These are phyloP conservation scores for Helicoverpa assulta DNA, from an alignment of 2,888 invertebrate species.

Conservation along the genomic window DNA sequence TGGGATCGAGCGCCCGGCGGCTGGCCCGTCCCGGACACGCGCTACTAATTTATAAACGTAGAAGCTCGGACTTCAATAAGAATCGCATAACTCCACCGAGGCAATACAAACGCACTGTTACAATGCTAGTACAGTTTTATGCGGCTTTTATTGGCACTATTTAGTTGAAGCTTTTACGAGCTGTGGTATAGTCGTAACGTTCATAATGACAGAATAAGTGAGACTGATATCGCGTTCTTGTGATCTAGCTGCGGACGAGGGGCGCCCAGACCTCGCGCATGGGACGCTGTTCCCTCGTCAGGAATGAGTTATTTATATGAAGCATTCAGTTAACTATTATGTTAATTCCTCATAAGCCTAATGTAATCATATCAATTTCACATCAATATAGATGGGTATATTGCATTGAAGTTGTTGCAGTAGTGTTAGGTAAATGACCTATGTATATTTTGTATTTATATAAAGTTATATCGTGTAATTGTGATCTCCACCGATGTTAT, in stretches of 20 bases:
- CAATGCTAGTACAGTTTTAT: constrained; percentile 58
- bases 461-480: constrained; percentile 88
- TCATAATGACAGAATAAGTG: constrained; percentile 89
- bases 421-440: constrained; percentile 85
- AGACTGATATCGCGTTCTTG: constrained; percentile 88
- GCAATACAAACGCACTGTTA: constrained; percentile 39
- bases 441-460: constrained; percentile 90
- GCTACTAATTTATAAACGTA: constrained; percentile 77
- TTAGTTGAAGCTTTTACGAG: constrained; percentile 74
- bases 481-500: constrained; percentile 90
- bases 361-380: constrained; percentile 86
- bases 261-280: constrained; percentile 65
- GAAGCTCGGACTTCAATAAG: constrained; percentile 70
- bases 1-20: constrained; percentile 75
- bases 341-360: constrained; percentile 82
- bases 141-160: constrained; percentile 72
- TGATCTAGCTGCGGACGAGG: constrained; percentile 76
- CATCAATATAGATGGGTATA: constrained; percentile 86
- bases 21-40: constrained; percentile 78
- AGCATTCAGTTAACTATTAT: constrained; percentile 86
- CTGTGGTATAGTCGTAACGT: constrained; percentile 85
- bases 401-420: constrained; percentile 87
- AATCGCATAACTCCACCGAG: constrained; percentile 68
- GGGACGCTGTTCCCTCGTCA: constrained; percentile 56
- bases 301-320: constrained; percentile 76